Conservation (phyloP, 2,113 vertebrate genomes). For the Mus pahari region DNA sequence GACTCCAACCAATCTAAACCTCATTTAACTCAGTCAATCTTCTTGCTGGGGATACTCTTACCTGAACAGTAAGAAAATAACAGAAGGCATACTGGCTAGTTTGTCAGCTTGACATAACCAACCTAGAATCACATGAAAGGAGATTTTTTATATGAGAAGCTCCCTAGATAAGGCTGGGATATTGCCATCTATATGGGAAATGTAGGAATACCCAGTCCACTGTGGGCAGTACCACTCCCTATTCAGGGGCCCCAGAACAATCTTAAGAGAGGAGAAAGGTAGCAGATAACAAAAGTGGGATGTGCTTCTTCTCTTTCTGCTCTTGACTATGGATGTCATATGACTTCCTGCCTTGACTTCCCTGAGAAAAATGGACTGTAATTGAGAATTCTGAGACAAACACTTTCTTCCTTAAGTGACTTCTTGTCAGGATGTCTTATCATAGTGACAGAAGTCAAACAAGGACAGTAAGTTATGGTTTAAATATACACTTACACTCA, state of each 20-base stretch:
- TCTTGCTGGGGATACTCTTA: background rate
- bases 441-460: background rate
- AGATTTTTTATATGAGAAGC: background rate
- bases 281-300: background rate
- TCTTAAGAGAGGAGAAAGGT: background rate
- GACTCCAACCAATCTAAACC: background rate
- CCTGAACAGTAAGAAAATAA: background rate
- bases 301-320: background rate
- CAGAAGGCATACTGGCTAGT: background rate
- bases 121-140: background rate
- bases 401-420: background rate
- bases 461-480: background rate
- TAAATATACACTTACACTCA: constrained; percentile 14
- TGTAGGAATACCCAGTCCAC: too few species aligned
- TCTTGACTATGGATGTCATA: background rate
- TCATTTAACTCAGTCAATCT: background rate
- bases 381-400: background rate
- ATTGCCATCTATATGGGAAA: background rate
- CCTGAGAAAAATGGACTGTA: background rate
- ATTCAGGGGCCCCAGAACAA: background rate
- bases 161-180: background rate
- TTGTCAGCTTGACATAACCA: background rate
- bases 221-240: background rate
- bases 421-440: background rate
- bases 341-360: background rate